Base-by-base conservation (phyloP, 2,888 invertebrate genomes). In the Adineta ricciae region DNA sequence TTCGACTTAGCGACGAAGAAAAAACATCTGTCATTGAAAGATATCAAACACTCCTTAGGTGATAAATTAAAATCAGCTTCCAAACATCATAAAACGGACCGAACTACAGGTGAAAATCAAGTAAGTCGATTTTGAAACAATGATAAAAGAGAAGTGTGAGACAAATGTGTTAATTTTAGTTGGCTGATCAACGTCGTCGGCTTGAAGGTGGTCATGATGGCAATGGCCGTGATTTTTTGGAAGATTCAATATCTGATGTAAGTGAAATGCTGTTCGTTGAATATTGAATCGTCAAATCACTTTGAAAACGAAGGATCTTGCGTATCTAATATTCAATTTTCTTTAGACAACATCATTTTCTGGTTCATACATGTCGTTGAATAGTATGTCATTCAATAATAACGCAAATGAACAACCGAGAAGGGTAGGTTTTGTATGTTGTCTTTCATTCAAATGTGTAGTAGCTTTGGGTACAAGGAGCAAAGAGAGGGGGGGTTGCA, bases 1-100 rank as follows among this genome's bases (percentile, higher is more conserved):
- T 83, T 85, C 36, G 85, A 85, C 41, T 52, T 85, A 41, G 52
- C 83, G 21, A 72, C 84, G 21, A 84, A 84, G 38, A 83, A 85
- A 49, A 85, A 85, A 52, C 78, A 83, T 21, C n/a, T 78, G 0
- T 85, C 85, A 73, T 19, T 85, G 1, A 85, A 84, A 84, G 83
- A 85, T 36, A 52, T 85, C 3, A 83, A 56, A 41, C 78, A 78
- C n/a, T 41, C 78, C 7, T 78, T 78, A 78, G 78, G 78, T n/a
- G 41, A n/a, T 9, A 78, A 41, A 78, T 24, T 78, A n/a, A 78
- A 78, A 41, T 0, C 41, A 24, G 41, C 78, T 32, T 64, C 64
- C 14, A 78, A 78, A 78, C 78, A 78, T 64, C 56, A 27, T 21
- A 38, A 19, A 38, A 16, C 36, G 1, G 38, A 38, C 21, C 16